Percentiles rank a stretch among this genome's conserved stretches.
These are phyloP conservation scores for Callimorpha dominula DNA, from an alignment of 2,888 invertebrate genomes.

Conservation along the genomic window DNA sequence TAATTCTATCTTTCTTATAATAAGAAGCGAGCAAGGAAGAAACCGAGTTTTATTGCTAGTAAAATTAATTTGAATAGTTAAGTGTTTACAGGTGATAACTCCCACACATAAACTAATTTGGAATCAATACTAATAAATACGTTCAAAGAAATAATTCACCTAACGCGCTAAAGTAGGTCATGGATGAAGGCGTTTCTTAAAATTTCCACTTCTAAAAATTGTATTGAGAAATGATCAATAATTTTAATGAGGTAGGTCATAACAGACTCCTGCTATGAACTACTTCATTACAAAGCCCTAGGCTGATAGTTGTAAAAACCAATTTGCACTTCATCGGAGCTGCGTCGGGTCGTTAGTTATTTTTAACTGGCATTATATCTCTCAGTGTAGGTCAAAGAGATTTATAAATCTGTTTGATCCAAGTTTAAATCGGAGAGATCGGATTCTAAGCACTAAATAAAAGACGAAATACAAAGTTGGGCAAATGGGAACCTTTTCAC, in stretches of 20 bases:
- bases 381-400: too few relatives aligned
- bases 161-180: neutral
- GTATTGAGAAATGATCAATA: neutral
- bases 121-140: neutral
- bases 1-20: too few relatives aligned
- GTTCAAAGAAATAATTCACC: neutral
- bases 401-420: too few relatives aligned
- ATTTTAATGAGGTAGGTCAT: neutral
- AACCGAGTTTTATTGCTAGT: too few relatives aligned
- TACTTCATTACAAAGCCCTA: neutral
- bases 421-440: too few relatives aligned
- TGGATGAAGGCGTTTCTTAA: neutral
- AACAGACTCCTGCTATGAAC: neutral
- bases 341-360: neutral
- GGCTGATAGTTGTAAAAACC: too few relatives aligned
- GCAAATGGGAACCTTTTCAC: too few relatives aligned
- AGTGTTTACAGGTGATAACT: neutral
- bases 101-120: neutral
- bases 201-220: neutral
- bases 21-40: too few relatives aligned
- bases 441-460: too few relatives aligned
- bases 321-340: neutral
- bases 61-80: neutral
- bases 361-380: neutral
- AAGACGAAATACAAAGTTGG: too few relatives aligned